Evolutionary conservation across 2,113 vertebrate genomes (phyloP).

Genomic region (Ceratotherium simum): DNA sequence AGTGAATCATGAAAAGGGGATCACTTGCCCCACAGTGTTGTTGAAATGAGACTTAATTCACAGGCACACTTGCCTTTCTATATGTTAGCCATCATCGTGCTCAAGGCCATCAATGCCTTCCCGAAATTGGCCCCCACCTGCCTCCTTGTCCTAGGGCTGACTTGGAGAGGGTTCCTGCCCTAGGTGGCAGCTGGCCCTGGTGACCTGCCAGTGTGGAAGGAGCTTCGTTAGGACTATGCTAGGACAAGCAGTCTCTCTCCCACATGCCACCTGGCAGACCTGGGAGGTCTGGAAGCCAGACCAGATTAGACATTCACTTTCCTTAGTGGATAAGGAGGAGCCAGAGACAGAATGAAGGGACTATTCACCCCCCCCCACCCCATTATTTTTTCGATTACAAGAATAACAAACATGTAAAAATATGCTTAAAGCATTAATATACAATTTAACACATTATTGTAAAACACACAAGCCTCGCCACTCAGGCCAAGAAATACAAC

Average conservation of each 20-base stretch:
- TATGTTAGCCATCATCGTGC: rapidly evolving
- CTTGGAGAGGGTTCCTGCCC: too few species aligned
- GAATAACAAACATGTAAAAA: neutral
- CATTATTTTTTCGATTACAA: too few species aligned
- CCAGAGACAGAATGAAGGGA: neutral
- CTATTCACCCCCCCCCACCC: too few species aligned
- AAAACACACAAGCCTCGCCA: neutral
- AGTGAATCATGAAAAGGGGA: too few species aligned
- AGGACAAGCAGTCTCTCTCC: neutral
- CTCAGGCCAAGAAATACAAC: neutral
- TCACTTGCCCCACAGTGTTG: neutral
- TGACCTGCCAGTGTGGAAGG: neutral
- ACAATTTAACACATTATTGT: neutral
- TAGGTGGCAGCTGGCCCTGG: too few species aligned
- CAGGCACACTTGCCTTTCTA: neutral
- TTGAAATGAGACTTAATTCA: neutral
- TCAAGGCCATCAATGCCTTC: neutral
- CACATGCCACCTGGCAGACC: neutral
- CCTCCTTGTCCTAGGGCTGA: neutral
- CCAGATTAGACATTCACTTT: too few species aligned
- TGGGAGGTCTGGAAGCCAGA: neutral
- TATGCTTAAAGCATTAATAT: neutral
- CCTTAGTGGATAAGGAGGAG: neutral
- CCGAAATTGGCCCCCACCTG: too few species aligned
- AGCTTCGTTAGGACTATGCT: neutral